A percentile compares a stretch with the other conserved stretches of the same genome.
Evolutionary conservation across 2,113 vertebrate genomes (phyloP).

Genomic region (Neoarius graeffei): DNA sequence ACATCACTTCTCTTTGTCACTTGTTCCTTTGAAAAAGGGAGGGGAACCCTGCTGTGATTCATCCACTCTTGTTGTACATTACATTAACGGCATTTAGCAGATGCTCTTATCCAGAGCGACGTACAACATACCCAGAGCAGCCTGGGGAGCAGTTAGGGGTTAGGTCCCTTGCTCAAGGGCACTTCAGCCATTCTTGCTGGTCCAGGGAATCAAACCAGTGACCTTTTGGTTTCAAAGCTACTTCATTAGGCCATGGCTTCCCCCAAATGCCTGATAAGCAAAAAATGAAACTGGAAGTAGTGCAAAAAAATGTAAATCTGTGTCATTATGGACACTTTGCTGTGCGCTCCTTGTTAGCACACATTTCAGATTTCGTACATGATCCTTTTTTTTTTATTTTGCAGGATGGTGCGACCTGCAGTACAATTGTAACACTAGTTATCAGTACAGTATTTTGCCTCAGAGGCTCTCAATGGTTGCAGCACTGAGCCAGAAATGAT

Average conservation of each 20-base stretch:
- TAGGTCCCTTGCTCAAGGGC: no score
- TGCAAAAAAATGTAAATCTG: not conserved
- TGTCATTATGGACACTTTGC: not conserved
- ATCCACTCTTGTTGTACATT: not conserved
- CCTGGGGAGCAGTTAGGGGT: no score
- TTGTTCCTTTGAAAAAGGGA: not conserved
- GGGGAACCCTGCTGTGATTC: not conserved
- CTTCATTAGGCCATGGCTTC: no score
- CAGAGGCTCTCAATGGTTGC: not conserved
- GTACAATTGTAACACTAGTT: not conserved
- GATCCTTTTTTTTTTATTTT: not conserved
- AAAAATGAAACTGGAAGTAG: not conserved
- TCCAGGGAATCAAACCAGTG: no score
- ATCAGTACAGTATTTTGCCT: not conserved
- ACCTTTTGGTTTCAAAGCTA: no score
- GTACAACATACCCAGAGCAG: no score
- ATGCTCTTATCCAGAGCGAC: no score
- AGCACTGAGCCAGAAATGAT: not conserved
- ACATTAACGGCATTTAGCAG: no score
- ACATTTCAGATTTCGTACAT: not conserved
- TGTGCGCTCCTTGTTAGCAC: not conserved
- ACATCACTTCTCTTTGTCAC: no score
- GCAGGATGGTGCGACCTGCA: not conserved
- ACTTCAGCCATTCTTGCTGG: no score
- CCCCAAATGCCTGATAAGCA: not conserved